Evolutionary conservation across 2,888 invertebrate species (phyloP), one percentile per base, ranked within the genome.

Genomic region (Drosophila infuscata): DNA sequence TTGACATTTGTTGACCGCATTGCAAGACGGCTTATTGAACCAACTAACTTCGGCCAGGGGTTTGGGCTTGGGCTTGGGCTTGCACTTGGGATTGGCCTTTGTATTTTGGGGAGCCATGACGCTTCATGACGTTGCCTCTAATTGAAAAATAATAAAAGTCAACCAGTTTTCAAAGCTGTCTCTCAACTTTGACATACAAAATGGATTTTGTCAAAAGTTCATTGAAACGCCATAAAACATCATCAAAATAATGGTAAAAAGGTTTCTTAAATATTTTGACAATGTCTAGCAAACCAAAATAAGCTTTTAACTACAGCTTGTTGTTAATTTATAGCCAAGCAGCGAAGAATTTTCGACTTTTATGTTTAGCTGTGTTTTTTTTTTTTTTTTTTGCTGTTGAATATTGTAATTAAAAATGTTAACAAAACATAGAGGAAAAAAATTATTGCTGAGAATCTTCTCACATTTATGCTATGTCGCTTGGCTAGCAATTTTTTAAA

Each of bases 141-240:
- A 77, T 77, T 78, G 79, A 78, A 71, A 63, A 71, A 41, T 63
- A 69, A 75, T 79, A 78, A 75, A 79, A 70, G 54, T 68, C 68
- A 74, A 79, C 76, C 61, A 75, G 76, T 79, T 70, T 70, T 66
- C 60, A 43, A 56, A 62, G 54, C 64, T 56, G 51, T 66, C 65
- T 38, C 63, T 82, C 79, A 80, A 80, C 80, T 80, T 63, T 80
- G 79, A 74, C 82, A 75, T 82, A 79, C 66, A 69, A 69, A 69
- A 43, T 57, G 46, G 66, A 48, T 12, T n/a, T 36, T 74, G 60
- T 64, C 52, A 63, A 79, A 62, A 82, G 82, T 80, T 81, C 80
- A 82, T 70, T 82, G 76, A 80, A 77, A 81, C 15, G 25, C 52
- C 30, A 56, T 25, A 41, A 52, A 25, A 36, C n/a, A 56, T 43